Evolutionary conservation across 1,140 invertebrate genomes (phyloP).

Genomic region (Drosophila simulans): DNA sequence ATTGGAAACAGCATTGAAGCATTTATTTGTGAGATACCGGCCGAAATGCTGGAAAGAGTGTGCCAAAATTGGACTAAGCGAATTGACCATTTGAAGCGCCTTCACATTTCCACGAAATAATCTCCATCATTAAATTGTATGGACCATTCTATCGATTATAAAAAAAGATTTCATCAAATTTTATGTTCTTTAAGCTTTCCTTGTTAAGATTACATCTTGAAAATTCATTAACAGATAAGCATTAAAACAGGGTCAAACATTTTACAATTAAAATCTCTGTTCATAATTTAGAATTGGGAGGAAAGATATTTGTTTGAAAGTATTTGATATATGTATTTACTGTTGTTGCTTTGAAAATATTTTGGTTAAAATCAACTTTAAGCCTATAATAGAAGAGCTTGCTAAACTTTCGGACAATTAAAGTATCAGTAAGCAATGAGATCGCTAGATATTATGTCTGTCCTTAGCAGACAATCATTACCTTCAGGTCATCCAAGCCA

Average conservation of each 20-base stretch:
- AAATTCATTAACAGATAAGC: not conserved
- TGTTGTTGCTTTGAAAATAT: not conserved
- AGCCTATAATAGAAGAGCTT: not conserved
- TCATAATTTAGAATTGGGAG: not conserved
- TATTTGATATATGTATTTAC: not conserved
- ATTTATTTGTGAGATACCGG: too few relatives aligned
- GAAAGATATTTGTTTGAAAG: not conserved
- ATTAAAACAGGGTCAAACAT: not conserved
- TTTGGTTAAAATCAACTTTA: too few relatives aligned
- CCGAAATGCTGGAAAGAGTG: too few relatives aligned
- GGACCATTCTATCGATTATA: too few relatives aligned
- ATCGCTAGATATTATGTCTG: not conserved
- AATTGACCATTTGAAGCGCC: too few relatives aligned
- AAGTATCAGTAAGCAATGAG: not conserved
- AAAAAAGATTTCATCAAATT: too few relatives aligned
- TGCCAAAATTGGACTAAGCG: too few relatives aligned
- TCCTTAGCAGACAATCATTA: conserved; percentile 45
- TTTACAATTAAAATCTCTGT: not conserved
- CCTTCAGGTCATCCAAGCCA: conserved; percentile 43
- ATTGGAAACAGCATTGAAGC: too few relatives aligned
- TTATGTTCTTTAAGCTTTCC: too few relatives aligned
- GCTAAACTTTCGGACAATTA: not conserved
- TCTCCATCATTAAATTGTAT: too few relatives aligned
- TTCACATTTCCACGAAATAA: too few relatives aligned
- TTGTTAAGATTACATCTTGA: too few relatives aligned